Percentiles rank a stretch among this genome's conserved stretches.
phyloP scores from a whole-genome alignment of 2,797 vertebrate genomes.

The Apogon hyalosoma region DNA sequence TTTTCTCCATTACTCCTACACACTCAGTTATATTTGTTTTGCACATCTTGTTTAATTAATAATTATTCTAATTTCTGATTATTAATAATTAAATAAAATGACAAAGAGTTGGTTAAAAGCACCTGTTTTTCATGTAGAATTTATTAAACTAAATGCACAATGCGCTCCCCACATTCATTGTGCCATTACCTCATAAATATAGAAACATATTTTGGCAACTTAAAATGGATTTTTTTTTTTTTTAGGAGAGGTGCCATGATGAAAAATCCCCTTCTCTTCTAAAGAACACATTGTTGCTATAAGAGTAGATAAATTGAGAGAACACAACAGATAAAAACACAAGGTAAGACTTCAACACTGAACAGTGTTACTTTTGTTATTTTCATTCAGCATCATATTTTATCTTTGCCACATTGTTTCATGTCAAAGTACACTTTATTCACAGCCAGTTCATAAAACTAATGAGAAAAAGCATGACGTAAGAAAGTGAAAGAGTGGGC shows the following conservation, averaged over 20 bases:
- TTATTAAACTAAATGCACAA: too few relatives aligned
- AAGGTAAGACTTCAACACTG: constrained; percentile 5
- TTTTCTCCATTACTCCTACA: not conserved
- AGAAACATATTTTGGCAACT: too few relatives aligned
- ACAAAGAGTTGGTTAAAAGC: too few relatives aligned
- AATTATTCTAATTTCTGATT: not conserved
- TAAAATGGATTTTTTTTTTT: not conserved
- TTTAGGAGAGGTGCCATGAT: not conserved
- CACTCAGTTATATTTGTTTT: constrained; percentile 4
- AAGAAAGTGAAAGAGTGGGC: constrained; percentile 42
- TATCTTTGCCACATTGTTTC: constrained; percentile 34
- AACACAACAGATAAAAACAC: constrained; percentile 7
- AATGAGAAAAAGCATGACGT: constrained; percentile 42
- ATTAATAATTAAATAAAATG: not conserved
- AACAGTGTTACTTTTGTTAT: constrained; percentile 2
- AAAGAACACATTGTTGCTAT: not conserved
- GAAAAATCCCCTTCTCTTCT: not conserved
- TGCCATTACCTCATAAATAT: too few relatives aligned
- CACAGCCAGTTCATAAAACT: constrained; percentile 29
- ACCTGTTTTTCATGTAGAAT: too few relatives aligned
- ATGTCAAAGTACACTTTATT: constrained; percentile 8
- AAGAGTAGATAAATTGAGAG: constrained; percentile 3
- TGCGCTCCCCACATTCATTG: too few relatives aligned
- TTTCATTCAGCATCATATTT: not conserved
- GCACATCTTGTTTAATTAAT: not conserved